A percentile compares a stretch with the other conserved stretches of the same genome.
Evolutionary conservation across 2,888 invertebrate species (phyloP).

Genomic region (Pollenia amentaria): DNA sequence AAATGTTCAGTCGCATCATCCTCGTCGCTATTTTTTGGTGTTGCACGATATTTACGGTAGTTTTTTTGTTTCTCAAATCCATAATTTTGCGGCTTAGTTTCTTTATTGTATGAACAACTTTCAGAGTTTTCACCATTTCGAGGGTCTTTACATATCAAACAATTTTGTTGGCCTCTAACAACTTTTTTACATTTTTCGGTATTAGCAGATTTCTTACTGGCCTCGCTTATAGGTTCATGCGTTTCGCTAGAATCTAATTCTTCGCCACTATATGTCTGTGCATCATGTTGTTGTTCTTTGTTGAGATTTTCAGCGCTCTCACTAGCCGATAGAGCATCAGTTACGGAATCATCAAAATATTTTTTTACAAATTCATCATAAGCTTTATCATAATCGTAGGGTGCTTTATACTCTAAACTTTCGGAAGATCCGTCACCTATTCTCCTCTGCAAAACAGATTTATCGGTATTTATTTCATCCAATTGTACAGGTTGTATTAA

Average conservation of each 20-base stretch:
- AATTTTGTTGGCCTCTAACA: conserved; percentile 87
- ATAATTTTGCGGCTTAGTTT: conserved; percentile 89
- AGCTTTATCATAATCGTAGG: conserved; percentile 80
- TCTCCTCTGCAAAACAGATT: conserved; percentile 37
- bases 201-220: conserved; percentile 67
- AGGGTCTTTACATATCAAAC: conserved; percentile 90
- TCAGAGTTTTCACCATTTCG: conserved; percentile 91
- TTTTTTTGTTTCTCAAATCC: conserved; percentile 87
- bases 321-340: conserved; percentile 83
- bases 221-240: conserved; percentile 56
- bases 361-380: conserved; percentile 82
- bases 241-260: conserved; percentile 57
- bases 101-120: conserved; percentile 91
- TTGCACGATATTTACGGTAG: conserved; percentile 76
- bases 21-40: conserved; percentile 85
- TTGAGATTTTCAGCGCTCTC: conserved; percentile 58
- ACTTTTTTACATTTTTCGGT: conserved; percentile 86
- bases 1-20: conserved; percentile 58
- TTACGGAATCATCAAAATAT: conserved; percentile 82
- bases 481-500: not conserved
- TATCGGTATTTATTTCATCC: not conserved
- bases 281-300: conserved; percentile 56
- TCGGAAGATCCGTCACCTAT: conserved; percentile 14
- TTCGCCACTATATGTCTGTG: conserved; percentile 65
- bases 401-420: conserved; percentile 30